These are phyloP conservation scores for Agrochola litura DNA, from an alignment of 2,888 invertebrate genomes.

Conservation along the genomic window DNA sequence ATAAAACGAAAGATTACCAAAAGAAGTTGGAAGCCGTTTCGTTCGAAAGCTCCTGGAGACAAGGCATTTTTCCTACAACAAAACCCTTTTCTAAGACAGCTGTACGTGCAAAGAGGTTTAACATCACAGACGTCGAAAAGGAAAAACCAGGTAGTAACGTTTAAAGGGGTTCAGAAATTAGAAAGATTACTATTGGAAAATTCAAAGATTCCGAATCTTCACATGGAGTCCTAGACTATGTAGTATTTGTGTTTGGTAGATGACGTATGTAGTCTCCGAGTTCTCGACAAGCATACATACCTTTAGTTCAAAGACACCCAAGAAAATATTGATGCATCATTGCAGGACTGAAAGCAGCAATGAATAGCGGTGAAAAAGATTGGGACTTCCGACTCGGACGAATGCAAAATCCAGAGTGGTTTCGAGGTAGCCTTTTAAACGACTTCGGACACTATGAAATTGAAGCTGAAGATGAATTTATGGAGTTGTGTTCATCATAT, in stretches of 20 bases:
- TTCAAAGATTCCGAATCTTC: not conserved
- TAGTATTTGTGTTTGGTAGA: no score
- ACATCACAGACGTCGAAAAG: not conserved
- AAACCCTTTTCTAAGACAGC: not conserved
- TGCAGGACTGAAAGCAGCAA: not conserved
- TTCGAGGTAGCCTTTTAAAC: not conserved
- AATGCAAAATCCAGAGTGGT: not conserved
- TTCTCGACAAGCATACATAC: not conserved
- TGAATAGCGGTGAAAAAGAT: not conserved
- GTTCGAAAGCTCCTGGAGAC: not conserved
- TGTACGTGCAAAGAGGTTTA: not conserved
- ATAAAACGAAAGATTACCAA: not conserved
- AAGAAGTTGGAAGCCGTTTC: not conserved
- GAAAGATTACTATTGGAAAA: not conserved
- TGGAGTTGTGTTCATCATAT: constrained; percentile 16
- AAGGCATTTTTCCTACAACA: not conserved
- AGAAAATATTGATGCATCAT: constrained; percentile 9
- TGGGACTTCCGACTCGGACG: not conserved
- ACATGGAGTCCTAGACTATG: no score
- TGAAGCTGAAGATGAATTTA: constrained; percentile 29
- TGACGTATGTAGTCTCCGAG: not conserved
- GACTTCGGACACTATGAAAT: constrained; percentile 23
- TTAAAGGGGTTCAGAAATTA: no score
- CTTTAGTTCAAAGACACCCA: not conserved
- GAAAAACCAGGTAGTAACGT: not conserved